These are phyloP conservation scores for Kudoa iwatai DNA, from an alignment of 30 jellyfish, hydroid and myxozoan genomes.

Conservation along the genomic window DNA sequence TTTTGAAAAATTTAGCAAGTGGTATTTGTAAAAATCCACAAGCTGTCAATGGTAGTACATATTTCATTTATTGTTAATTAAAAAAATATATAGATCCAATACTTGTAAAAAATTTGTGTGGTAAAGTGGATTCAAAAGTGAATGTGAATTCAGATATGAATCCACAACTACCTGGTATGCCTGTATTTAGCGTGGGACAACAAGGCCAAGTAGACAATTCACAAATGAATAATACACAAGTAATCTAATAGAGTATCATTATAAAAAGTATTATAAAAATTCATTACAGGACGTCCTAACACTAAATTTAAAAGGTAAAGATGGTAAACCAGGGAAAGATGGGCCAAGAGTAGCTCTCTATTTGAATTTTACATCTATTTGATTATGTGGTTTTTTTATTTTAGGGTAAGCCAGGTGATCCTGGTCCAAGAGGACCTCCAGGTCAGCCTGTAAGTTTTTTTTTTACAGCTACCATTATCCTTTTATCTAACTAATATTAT, in stretches of 20 bases:
- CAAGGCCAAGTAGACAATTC: slow-evolving; percentile 55
- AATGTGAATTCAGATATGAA: slow-evolving; percentile 33
- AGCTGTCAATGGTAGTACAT: slow-evolving; percentile 5
- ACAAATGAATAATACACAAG: not conserved
- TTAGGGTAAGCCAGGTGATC: slow-evolving; percentile 83
- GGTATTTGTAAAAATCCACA: slow-evolving; percentile 21
- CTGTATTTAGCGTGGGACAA: slow-evolving; percentile 76
- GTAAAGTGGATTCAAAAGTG: slow-evolving; percentile 14
- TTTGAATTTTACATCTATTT: too few species aligned
- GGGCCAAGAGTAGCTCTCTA: slow-evolving; percentile 33
- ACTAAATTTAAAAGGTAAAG: slow-evolving; percentile 73
- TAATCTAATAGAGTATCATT: slow-evolving; percentile 1
- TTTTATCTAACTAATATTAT: not conserved
- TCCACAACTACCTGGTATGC: slow-evolving; percentile 33
- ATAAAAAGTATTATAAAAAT: not conserved
- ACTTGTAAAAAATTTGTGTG: not conserved
- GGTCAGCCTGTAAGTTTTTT: slow-evolving; percentile 39
- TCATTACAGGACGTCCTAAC: slow-evolving; percentile 28
- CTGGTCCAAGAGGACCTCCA: slow-evolving; percentile 91
- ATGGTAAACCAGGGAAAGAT: slow-evolving; percentile 69
- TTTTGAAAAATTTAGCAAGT: slow-evolving; percentile 12
- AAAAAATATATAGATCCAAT: not conserved
- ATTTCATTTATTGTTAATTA: too few species aligned
- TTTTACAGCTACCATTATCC: not conserved
- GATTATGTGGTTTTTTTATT: slow-evolving; percentile 1